Evolutionary conservation across 1,140 invertebrate genomes (phyloP).

Genomic region (Campoletis sonorensis): DNA sequence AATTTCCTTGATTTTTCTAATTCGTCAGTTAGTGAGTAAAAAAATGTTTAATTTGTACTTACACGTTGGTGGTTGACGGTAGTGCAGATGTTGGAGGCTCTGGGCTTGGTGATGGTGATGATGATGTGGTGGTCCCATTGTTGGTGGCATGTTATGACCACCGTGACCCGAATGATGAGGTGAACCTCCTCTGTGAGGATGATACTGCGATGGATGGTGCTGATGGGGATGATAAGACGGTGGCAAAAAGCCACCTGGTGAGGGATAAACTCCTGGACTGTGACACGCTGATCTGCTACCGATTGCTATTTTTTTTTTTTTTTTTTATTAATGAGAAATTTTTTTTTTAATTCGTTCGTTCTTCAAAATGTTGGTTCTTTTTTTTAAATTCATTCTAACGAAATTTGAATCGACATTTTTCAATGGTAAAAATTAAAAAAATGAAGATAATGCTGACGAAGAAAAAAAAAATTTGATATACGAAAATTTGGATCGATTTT

Average conservation of each 20-base stretch:
- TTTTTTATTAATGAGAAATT: too few relatives aligned
- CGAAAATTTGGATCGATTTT: too few relatives aligned
- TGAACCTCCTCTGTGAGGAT: conserved; percentile 72
- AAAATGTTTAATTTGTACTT: conserved; percentile 59
- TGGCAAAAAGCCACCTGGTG: conserved; percentile 68
- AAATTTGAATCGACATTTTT: background rate
- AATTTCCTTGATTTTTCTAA: too few relatives aligned
- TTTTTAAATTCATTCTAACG: too few relatives aligned
- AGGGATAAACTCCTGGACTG: conserved; percentile 75
- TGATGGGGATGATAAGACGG: conserved; percentile 73
- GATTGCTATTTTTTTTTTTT: conserved; percentile 63
- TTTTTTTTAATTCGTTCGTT: too few relatives aligned
- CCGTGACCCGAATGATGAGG: conserved; percentile 71
- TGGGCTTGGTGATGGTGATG: conserved; percentile 74
- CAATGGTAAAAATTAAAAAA: background rate
- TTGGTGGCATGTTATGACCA: conserved; percentile 68
- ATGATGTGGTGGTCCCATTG: conserved; percentile 74
- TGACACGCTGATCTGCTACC: conserved; percentile 77
- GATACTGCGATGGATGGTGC: conserved; percentile 72
- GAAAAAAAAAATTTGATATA: background rate
- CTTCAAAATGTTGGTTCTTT: too few relatives aligned
- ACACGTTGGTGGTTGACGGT: conserved; percentile 73
- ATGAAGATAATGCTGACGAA: background rate
- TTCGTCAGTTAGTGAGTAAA: too few relatives aligned
- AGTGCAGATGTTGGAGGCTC: conserved; percentile 73